Conservation (phyloP, 2,113 vertebrate genomes). For the Chlorodrepanis virens region DNA sequence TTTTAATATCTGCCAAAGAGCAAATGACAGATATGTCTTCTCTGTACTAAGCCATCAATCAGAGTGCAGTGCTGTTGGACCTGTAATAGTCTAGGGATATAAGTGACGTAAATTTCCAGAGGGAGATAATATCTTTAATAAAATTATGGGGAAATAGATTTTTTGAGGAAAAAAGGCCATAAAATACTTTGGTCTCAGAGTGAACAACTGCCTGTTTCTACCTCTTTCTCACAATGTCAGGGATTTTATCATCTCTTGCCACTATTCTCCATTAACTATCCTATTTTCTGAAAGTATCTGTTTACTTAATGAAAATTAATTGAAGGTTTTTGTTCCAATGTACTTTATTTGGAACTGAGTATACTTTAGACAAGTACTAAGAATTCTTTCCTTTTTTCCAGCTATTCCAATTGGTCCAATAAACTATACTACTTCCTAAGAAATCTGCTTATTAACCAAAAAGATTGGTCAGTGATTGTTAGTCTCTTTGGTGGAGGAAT, state of each 20-base stretch:
- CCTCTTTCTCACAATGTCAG: not conserved
- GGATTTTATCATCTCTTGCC: not conserved
- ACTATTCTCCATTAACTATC: not conserved
- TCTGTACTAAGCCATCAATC: conserved; percentile 15
- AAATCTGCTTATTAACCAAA: not conserved
- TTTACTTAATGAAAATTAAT: not conserved
- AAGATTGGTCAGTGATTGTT: not conserved
- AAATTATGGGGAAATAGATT: conserved; percentile 22
- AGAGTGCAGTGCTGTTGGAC: not conserved
- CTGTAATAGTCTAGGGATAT: not conserved
- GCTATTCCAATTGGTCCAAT: not conserved
- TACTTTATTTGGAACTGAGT: not conserved
- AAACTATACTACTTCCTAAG: not conserved
- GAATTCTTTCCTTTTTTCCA: not conserved
- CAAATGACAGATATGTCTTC: conserved; percentile 20
- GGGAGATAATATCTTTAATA: conserved; percentile 44
- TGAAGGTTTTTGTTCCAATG: not conserved
- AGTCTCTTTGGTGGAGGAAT: not conserved
- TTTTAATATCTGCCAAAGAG: conserved; percentile 44
- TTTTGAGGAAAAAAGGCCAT: not conserved
- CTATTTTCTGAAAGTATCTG: not conserved
- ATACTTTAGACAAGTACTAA: not conserved
- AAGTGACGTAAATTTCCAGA: conserved; percentile 37
- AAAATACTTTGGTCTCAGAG: not conserved
- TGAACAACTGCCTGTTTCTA: not conserved